Evolutionary conservation across 2,888 invertebrate genomes (phyloP), one percentile per base, ranked within the genome.

Genomic region (Acrobasis consociella): DNA sequence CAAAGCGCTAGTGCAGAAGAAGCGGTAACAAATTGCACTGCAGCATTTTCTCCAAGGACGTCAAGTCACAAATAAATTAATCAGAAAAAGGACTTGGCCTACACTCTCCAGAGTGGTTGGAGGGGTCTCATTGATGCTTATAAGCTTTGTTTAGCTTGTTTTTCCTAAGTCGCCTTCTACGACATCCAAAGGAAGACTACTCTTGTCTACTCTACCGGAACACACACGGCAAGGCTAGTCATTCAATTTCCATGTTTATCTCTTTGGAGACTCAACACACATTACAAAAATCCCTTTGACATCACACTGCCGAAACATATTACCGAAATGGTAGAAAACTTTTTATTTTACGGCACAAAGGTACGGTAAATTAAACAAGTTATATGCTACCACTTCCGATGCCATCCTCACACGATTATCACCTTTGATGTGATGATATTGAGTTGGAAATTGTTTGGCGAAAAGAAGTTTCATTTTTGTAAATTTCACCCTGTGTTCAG

Each of bases 331-430:
- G 76, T 73, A 72, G 64, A 73, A 73, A 76, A 75, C 78, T 81
- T 81, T 80, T 79, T 77, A 79, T 81, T 82, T 81, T 77, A 80
- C 79, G 70, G 70, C 79, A 81, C 81, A 86, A 83, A 85, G 85
- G 85, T 82, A 77, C 76, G 74, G 75, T 69, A 81, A 84, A 84
- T 84, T 83, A 85, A 84, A 85, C 80, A 82, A 80, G 78, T 78
- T 77, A 71, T 63, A 69, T 64, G 69, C 65, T 62, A 72, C 64
- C 70, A 72, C 65, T 70, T 68, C 71, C 63, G 65, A 65, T 52
- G 58, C 51, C 64, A 64, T 63, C 68, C 69, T 65, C 69, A 69
- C 67, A 62, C 65, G 50, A 78, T 74, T 73, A 63, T 69, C 70
- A 74, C 76, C 79, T 75, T 75, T 81, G 74, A 65, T 61, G 50